These are phyloP conservation scores for Pyrochroa serraticornis DNA, from an alignment of 2,888 invertebrate species.

Conservation along the genomic window DNA sequence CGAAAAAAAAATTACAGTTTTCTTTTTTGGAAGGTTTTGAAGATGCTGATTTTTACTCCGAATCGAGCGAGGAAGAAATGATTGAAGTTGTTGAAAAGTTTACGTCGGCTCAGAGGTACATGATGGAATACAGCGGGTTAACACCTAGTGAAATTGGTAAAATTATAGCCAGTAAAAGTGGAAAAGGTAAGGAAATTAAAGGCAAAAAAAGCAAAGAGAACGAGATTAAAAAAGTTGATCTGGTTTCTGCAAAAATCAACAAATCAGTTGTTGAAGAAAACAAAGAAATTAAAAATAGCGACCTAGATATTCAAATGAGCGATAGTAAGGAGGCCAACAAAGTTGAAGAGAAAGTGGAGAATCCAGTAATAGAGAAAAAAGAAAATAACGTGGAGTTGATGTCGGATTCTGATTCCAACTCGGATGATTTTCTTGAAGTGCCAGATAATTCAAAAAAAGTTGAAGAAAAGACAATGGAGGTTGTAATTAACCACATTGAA, in stretches of 20 bases:
- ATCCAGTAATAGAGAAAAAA: constrained; percentile 4
- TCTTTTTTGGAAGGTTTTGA: constrained; percentile 41
- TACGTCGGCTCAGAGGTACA: constrained; percentile 73
- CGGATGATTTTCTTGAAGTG: constrained; percentile 59
- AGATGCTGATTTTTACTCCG: constrained; percentile 44
- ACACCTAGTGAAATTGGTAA: constrained; percentile 71
- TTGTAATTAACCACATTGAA: constrained; percentile 59
- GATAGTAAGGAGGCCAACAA: constrained; percentile 11
- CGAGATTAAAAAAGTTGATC: not conserved
- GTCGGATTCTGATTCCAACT: constrained; percentile 40
- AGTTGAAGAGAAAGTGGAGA: constrained; percentile 3
- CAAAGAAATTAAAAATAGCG: not conserved
- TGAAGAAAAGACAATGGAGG: constrained; percentile 47
- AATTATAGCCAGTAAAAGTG: constrained; percentile 55
- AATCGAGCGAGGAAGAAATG: constrained; percentile 46
- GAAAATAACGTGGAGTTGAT: constrained; percentile 26
- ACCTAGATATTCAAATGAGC: not conserved
- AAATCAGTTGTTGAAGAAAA: not conserved
- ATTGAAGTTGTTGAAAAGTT: constrained; percentile 50
- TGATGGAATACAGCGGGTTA: constrained; percentile 78
- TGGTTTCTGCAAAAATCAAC: not conserved
- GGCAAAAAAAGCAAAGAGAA: constrained; percentile 1
- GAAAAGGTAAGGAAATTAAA: constrained; percentile 1
- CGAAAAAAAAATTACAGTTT: constrained; percentile 51
- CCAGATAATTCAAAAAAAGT: constrained; percentile 38